Conservation (phyloP, 1,140 invertebrate genomes). For the Hirudo medicinalis region DNA sequence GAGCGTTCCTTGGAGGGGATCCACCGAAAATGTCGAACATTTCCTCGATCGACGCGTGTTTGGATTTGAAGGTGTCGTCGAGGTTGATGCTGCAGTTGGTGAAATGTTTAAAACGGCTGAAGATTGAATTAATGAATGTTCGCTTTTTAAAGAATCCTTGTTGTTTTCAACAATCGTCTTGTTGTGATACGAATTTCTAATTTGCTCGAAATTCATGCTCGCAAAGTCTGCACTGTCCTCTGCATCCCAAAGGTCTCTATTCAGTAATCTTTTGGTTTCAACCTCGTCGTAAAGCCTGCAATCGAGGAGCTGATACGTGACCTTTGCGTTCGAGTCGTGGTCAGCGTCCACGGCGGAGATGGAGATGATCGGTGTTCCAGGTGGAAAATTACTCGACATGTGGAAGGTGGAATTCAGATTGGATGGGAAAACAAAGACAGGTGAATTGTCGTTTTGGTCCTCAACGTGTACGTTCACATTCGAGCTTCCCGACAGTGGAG, state of each 20-base stretch:
- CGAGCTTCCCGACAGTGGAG: not conserved
- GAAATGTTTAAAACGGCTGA: too few relatives aligned
- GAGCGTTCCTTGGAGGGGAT: not conserved
- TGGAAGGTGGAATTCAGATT: not conserved
- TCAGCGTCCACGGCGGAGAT: slow-evolving; percentile 10
- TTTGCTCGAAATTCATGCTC: not conserved
- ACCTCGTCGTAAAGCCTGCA: not conserved
- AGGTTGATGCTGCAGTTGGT: not conserved
- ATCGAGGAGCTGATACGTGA: not conserved
- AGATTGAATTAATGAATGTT: too few relatives aligned
- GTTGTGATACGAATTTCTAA: not conserved
- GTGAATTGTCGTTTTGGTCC: slow-evolving; percentile 19
- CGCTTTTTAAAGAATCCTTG: not conserved
- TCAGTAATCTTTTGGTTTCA: not conserved
- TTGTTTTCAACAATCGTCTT: not conserved
- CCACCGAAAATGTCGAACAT: slow-evolving; percentile 4
- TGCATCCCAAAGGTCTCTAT: not conserved
- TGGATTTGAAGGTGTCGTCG: not conserved
- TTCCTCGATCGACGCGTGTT: not conserved
- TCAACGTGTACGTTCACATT: slow-evolving; percentile 8
- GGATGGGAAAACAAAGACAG: slow-evolving; percentile 13
- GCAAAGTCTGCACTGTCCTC: not conserved
- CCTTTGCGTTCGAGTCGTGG: slow-evolving; percentile 3
- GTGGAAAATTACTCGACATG: not conserved
- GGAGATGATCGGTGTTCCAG: not conserved